Percentiles rank a stretch among this genome's conserved stretches.
Evolutionary conservation across 2,113 vertebrate genomes (phyloP).

Genomic region (Noctilio leporinus): DNA sequence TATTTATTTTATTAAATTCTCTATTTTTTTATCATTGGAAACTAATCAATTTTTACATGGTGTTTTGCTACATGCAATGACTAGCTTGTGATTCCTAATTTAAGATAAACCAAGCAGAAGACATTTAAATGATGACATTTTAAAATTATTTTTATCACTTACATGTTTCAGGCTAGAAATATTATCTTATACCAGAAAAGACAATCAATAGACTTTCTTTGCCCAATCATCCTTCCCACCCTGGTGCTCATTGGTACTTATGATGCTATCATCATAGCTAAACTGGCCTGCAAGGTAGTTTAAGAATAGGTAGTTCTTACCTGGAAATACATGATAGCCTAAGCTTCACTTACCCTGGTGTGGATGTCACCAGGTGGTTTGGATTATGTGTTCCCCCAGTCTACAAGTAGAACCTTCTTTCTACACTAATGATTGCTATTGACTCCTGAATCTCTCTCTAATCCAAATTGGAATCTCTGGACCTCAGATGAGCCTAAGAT

Average conservation of each 20-base stretch:
- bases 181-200: neutral
- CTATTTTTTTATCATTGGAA: neutral
- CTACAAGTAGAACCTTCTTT: conserved; percentile 3
- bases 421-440: neutral
- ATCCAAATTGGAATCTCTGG: neutral
- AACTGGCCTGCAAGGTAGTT: neutral
- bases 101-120: neutral
- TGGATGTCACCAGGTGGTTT: too few species aligned
- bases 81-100: neutral
- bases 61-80: neutral
- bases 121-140: neutral
- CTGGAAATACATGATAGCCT: neutral
- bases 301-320: neutral
- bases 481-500: neutral
- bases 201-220: neutral
- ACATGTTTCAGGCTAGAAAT: neutral
- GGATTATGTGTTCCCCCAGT: neutral
- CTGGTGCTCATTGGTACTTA: neutral
- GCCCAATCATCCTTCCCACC: neutral
- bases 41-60: neutral
- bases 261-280: rapidly evolving
- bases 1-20: neutral
- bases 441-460: conserved; percentile 15
- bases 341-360: neutral
- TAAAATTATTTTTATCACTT: neutral